phyloP scores from a whole-genome alignment of 2,113 vertebrate species.

The Channa maculata region DNA sequence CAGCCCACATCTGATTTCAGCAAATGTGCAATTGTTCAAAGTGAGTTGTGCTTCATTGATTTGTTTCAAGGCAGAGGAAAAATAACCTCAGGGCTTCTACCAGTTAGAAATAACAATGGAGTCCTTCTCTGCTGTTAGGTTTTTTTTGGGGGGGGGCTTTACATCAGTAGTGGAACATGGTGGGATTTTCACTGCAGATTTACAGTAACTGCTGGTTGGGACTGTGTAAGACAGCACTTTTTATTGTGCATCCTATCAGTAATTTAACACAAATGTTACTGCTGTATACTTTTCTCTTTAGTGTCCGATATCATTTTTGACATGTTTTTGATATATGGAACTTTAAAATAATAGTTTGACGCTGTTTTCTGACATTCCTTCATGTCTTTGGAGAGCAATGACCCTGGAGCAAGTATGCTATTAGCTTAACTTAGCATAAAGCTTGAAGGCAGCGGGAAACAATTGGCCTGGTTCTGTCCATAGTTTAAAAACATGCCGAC shows the following conservation, averaged over 20 bases:
- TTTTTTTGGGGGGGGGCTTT: constrained; percentile 43
- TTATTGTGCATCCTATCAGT: not conserved
- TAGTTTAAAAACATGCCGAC: too few relatives aligned
- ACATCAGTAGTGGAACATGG: constrained; percentile 60
- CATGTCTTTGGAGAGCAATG: too few relatives aligned
- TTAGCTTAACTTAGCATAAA: constrained; percentile 29
- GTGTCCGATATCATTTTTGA: not conserved
- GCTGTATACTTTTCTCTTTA: not conserved
- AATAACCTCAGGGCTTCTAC: constrained; percentile 81
- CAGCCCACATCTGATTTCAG: constrained; percentile 77
- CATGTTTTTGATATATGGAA: not conserved
- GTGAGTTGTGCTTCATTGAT: constrained; percentile 81
- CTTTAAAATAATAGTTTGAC: not conserved
- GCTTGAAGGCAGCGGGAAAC: not conserved
- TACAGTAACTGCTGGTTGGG: constrained; percentile 24
- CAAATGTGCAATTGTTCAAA: constrained; percentile 82
- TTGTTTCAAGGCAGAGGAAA: constrained; percentile 81
- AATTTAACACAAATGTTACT: not conserved
- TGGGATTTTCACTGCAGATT: constrained; percentile 51
- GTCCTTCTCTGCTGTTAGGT: constrained; percentile 72
- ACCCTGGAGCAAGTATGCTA: not conserved
- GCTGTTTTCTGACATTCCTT: too few relatives aligned
- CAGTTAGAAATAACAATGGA: constrained; percentile 81
- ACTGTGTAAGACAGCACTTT: constrained; percentile 21
- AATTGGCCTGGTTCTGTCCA: not conserved